Base-by-base conservation (phyloP, 2,797 vertebrate genomes). In the Leptatherina wallacei region DNA sequence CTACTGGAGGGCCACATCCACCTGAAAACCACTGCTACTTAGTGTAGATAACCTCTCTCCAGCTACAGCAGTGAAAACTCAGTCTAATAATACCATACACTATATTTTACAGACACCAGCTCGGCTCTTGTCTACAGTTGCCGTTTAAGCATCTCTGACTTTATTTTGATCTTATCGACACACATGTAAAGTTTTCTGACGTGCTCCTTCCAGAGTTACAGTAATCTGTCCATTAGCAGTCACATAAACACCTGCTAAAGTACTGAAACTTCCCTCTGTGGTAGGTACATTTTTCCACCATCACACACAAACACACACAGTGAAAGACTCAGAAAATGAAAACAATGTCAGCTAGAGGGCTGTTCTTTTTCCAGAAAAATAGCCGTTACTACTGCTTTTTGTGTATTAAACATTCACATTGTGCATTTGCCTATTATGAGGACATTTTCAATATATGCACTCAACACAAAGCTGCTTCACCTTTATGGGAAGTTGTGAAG, bases 401-500 rank as follows among this genome's bases (percentile, higher is more conserved):
- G 20, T n/a, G 44, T 6, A 3, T 20, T 49, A 49, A 49, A 2
- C 13, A 16, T 4, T 42, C 4, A 16, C 13, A 42, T 20, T 10
- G n/a, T 27, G 11, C 24, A 10, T 55, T 14, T n/a, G 5, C 58
- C 65, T 18, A 29, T 16, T 8, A 11, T 32, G 13, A 29, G 10
- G 8, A 47, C 58, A 52, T 38, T 33, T 27, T 51, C 24, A 65
- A 18, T 12, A 24, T 5, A 5, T 2, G 22, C 16, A 22, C 47
- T 65, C 30, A 47, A 35, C 40, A 30, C 49, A 57, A 56, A 76
- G 32, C 35, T 22, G 10, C n/a, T 9, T n/a, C 8, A 24, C 36
- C 29, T 76, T 76, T 57, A 71, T 75, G 14, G 61, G 16, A 42
- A 55, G 59, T n/a, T 70, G 55, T 35, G 38, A 62, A 78, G 47